A percentile compares a stretch with the other conserved stretches of the same genome.
Conservation (phyloP, 1,140 invertebrate species). For the Macrotrachela quadricornifera region DNA sequence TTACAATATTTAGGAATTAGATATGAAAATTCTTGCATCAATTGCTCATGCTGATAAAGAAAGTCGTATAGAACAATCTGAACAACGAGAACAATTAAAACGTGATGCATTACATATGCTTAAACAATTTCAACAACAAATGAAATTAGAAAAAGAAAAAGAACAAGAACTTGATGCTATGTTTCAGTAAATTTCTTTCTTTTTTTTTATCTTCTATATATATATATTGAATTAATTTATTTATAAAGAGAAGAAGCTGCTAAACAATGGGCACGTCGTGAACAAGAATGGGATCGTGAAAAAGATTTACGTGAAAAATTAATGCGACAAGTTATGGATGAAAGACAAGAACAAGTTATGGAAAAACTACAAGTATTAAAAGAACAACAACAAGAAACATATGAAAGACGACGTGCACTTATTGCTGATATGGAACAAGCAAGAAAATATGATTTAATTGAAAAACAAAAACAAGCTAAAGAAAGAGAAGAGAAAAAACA, state of each 20-base stretch:
- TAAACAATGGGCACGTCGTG: constrained; percentile 25
- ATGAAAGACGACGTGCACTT: constrained; percentile 22
- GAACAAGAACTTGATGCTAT: constrained; percentile 28
- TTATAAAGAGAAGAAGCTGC: constrained; percentile 21
- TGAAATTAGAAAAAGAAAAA: constrained; percentile 23
- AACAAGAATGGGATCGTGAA: constrained; percentile 27
- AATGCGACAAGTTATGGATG: constrained; percentile 26
- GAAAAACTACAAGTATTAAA: constrained; percentile 18
- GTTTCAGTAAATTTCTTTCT: constrained; percentile 14
- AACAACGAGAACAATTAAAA: constrained; percentile 19
- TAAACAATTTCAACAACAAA: constrained; percentile 27
- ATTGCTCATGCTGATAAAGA: constrained; percentile 20
- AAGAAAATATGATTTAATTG: constrained; percentile 21
- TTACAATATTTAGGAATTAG: constrained; percentile 17
- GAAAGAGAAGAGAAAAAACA: constrained; percentile 16
- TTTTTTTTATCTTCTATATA: too few species aligned
- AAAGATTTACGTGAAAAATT: constrained; percentile 21
- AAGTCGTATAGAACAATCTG: constrained; percentile 15
- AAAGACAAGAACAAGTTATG: constrained; percentile 22
- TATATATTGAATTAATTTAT: too few species aligned
- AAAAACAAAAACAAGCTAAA: constrained; percentile 16
- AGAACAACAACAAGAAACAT: constrained; percentile 20
- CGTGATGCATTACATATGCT: constrained; percentile 28
- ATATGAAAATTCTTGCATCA: constrained; percentile 19
- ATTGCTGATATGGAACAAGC: constrained; percentile 25